Percentiles rank a stretch among this genome's conserved stretches.
Evolutionary conservation across 2,797 vertebrate species (phyloP).

Genomic region (Neomorphus geoffroyi): DNA sequence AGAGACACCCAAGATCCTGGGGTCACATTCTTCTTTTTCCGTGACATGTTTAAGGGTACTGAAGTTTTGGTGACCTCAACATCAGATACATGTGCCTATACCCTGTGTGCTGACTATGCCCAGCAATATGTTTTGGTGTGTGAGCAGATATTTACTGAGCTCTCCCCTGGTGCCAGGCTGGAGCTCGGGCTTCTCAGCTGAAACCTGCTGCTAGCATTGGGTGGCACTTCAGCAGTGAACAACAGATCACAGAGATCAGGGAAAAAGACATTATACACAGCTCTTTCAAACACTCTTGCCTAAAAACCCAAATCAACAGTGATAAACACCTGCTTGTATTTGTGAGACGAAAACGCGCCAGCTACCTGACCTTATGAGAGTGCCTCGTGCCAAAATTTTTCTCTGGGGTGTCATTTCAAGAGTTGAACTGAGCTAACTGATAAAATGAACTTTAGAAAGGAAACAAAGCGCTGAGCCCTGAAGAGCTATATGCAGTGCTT

Average conservation of each 20-base stretch:
- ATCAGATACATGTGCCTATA: fast-evolving
- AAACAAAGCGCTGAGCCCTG: not conserved
- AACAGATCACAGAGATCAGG: not conserved
- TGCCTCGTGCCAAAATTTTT: not conserved
- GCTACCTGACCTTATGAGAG: not conserved
- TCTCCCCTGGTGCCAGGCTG: not conserved
- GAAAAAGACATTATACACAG: not conserved
- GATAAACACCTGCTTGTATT: not conserved
- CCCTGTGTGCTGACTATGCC: fast-evolving
- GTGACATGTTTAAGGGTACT: not conserved
- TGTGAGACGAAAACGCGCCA: not conserved
- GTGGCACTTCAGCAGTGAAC: not conserved
- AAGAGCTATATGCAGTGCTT: not conserved
- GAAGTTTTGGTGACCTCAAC: not conserved
- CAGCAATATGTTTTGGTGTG: not conserved
- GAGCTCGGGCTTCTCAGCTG: not conserved
- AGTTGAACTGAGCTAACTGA: not conserved
- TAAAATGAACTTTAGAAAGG: constrained; percentile 1
- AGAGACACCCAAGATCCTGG: not conserved
- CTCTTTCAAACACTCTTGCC: not conserved
- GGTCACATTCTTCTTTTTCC: not conserved
- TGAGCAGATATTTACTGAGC: not conserved
- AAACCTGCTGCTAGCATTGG: not conserved
- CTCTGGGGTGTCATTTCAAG: not conserved
- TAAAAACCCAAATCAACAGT: not conserved